phyloP scores from a whole-genome alignment of 2,113 vertebrate species.

The Trichechus manatus region DNA sequence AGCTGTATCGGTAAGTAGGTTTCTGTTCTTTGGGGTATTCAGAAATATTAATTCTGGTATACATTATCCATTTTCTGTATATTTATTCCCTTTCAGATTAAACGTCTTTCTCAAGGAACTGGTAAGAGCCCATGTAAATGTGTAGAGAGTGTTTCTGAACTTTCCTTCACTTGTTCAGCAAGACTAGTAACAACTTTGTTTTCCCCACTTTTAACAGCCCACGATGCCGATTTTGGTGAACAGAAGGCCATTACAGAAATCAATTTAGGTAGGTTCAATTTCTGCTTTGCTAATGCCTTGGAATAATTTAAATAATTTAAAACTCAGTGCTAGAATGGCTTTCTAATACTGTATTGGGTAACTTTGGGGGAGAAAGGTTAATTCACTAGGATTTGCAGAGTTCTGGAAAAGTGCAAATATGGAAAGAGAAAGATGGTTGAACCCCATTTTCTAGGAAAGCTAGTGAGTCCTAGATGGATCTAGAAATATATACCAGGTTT shows the following conservation, averaged over 20 bases:
- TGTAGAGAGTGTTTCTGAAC: not conserved
- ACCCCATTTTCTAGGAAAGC: not conserved
- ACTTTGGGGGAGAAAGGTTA: not conserved
- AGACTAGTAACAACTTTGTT: not conserved
- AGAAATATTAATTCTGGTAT: not conserved
- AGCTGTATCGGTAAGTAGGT: slow-evolving; percentile 75
- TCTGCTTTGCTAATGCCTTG: not conserved
- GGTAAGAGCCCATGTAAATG: slow-evolving; percentile 81
- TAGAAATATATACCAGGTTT: not conserved
- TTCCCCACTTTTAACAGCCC: slow-evolving; percentile 68
- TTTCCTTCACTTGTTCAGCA: slow-evolving; percentile 20
- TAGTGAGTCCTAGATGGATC: not conserved
- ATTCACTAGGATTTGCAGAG: not conserved
- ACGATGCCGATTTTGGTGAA: slow-evolving; percentile 63
- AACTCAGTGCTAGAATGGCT: not conserved
- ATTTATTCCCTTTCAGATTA: slow-evolving; percentile 84
- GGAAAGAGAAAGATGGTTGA: not conserved
- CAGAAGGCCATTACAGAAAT: slow-evolving; percentile 87
- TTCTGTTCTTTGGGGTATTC: not conserved
- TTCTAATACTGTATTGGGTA: not conserved
- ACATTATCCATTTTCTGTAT: slow-evolving; percentile 37
- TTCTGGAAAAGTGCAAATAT: not conserved
- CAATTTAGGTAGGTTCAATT: slow-evolving; percentile 86
- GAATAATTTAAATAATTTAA: slow-evolving; percentile 60
- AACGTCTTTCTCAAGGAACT: not conserved